Evolutionary conservation across 2,797 vertebrate species (phyloP).

Genomic region (Odontamblyopus lacepedii): DNA sequence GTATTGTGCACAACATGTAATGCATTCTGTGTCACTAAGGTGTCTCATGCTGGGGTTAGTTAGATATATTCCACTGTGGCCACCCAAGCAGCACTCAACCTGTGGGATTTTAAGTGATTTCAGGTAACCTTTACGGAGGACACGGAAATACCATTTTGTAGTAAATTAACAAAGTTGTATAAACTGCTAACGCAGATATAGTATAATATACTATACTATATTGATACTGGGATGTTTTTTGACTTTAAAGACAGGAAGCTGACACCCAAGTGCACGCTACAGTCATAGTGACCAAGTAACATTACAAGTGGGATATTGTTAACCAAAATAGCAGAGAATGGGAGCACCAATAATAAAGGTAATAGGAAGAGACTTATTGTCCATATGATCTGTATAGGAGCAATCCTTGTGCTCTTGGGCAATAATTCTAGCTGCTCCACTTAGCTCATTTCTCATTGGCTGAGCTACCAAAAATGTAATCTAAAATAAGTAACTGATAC

Average conservation of each 20-base stretch:
- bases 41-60: conserved; percentile 28
- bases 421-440: conserved; percentile 54
- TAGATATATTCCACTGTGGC: conserved; percentile 39
- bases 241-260: conserved; percentile 8
- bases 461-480: conserved; percentile 20
- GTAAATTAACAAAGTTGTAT: too few species aligned
- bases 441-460: conserved; percentile 61
- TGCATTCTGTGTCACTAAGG: conserved; percentile 53
- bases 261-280: conserved; percentile 25
- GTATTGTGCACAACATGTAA: conserved; percentile 46
- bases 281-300: conserved; percentile 36
- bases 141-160: background rate
- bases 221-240: background rate
- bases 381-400: conserved; percentile 28
- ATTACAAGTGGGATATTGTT: conserved; percentile 35
- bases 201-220: background rate
- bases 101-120: conserved; percentile 18
- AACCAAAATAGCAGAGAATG: conserved; percentile 46
- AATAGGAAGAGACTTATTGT: conserved; percentile 33
- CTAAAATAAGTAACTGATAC: too few species aligned
- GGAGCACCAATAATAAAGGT: conserved; percentile 16
- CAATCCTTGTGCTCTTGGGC: conserved; percentile 49
- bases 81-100: conserved; percentile 57
- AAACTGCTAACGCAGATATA: too few species aligned
- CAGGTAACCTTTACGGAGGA: background rate